A percentile compares a stretch with the other conserved stretches of the same genome.
Evolutionary conservation across 2,113 vertebrate species (phyloP).

Genomic region (Tympanuchus pallidicinctus): DNA sequence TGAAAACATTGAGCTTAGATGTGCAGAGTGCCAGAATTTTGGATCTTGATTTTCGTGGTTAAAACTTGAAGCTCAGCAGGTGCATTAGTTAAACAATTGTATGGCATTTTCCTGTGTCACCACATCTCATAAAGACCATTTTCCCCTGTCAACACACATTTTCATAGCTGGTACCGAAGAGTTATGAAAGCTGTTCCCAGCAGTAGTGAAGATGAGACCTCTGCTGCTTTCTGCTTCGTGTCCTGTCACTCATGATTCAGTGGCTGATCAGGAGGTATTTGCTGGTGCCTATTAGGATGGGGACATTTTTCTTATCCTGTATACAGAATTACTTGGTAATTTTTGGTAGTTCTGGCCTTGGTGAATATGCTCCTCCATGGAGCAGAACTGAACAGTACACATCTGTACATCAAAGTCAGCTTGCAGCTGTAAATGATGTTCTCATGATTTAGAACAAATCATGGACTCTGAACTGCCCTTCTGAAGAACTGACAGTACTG

Average conservation of each 20-base stretch:
- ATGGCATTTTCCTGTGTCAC: not conserved
- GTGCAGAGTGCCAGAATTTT: not conserved
- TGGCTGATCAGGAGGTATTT: not conserved
- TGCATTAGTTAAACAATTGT: not conserved
- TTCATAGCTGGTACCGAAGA: not conserved
- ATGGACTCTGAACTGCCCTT: not conserved
- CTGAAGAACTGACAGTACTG: not conserved
- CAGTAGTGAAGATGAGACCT: not conserved
- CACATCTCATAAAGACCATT: not conserved
- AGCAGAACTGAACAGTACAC: not conserved
- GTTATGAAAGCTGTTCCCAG: not conserved
- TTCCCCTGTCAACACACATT: not conserved
- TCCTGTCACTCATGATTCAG: not conserved
- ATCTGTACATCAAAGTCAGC: not conserved
- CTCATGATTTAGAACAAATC: not conserved
- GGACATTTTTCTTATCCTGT: not conserved
- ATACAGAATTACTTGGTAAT: not conserved
- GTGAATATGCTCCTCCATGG: not conserved
- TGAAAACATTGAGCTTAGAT: not conserved
- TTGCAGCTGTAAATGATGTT: not conserved
- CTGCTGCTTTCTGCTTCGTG: not conserved
- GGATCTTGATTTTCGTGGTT: not conserved
- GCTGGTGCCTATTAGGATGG: not conserved
- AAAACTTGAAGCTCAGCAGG: not conserved
- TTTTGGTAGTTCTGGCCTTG: not conserved